phyloP scores from a whole-genome alignment of 2,113 vertebrate species.

The Hyperopisus bebe region DNA sequence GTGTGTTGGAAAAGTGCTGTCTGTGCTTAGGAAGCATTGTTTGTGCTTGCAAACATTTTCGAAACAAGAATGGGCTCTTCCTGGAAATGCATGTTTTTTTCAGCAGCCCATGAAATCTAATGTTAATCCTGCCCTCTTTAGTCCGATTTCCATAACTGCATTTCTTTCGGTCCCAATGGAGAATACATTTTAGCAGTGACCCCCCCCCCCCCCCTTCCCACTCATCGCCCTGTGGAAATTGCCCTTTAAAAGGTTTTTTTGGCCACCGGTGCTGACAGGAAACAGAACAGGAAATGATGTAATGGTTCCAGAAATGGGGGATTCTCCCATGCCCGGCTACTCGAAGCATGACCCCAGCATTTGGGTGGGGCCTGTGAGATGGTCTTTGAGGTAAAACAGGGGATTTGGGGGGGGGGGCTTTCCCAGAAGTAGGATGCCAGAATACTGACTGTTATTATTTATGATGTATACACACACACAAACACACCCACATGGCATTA shows the following conservation, averaged over 20 bases:
- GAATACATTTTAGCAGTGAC: conserved; percentile 31
- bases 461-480: neutral
- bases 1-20: neutral
- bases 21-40: neutral
- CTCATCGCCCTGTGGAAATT: conserved; percentile 55
- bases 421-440: conserved; percentile 26
- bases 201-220: conserved; percentile 38
- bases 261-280: conserved; percentile 56
- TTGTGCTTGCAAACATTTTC: neutral
- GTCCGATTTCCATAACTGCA: conserved; percentile 74
- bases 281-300: conserved; percentile 69
- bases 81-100: neutral
- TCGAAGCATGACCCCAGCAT: conserved; percentile 50
- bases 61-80: neutral
- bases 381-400: conserved; percentile 36
- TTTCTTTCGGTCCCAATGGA: conserved; percentile 37
- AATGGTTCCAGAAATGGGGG: conserved; percentile 52
- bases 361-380: conserved; percentile 48
- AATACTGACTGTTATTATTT: neutral
- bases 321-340: conserved; percentile 58
- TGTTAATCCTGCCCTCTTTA: conserved; percentile 73
- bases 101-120: conserved; percentile 15
- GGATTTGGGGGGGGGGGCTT: conserved; percentile 25
- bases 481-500: neutral
- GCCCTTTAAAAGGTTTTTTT: conserved; percentile 62